Evolutionary conservation across 2,888 invertebrate species (phyloP).

Genomic region (Eustalomyia histrio): DNA sequence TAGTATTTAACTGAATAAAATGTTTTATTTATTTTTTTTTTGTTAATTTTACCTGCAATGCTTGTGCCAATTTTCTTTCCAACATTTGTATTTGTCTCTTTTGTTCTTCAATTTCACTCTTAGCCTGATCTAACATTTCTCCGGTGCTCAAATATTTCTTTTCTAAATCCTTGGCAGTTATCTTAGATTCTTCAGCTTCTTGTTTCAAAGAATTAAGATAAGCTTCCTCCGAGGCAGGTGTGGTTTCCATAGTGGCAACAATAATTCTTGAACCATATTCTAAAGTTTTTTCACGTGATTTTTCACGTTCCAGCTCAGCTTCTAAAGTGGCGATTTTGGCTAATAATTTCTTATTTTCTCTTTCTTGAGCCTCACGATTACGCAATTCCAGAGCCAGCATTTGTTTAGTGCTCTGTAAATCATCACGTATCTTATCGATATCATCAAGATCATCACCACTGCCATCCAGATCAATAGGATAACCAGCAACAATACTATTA

Average conservation of each 20-base stretch:
- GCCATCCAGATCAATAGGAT: slow-evolving; percentile 81
- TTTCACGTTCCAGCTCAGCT: slow-evolving; percentile 88
- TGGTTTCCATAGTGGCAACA: slow-evolving; percentile 74
- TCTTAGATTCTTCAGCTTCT: slow-evolving; percentile 88
- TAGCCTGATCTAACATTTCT: slow-evolving; percentile 87
- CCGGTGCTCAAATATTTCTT: slow-evolving; percentile 88
- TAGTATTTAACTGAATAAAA: too few relatives aligned
- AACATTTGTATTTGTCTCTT: slow-evolving; percentile 88
- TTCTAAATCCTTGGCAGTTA: slow-evolving; percentile 89
- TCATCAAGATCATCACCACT: slow-evolving; percentile 93
- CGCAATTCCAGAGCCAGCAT: slow-evolving; percentile 91
- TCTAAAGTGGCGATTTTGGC: slow-evolving; percentile 90
- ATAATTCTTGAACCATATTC: slow-evolving; percentile 76
- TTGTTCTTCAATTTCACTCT: slow-evolving; percentile 88
- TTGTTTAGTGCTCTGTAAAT: slow-evolving; percentile 94
- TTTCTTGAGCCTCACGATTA: slow-evolving; percentile 90
- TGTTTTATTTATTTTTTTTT: neutral
- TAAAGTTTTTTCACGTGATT: slow-evolving; percentile 77
- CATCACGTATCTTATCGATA: slow-evolving; percentile 93
- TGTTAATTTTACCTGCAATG: slow-evolving; percentile 81
- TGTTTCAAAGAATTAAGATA: slow-evolving; percentile 85
- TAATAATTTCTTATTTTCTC: slow-evolving; percentile 91
- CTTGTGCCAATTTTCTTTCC: slow-evolving; percentile 87
- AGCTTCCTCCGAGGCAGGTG: slow-evolving; percentile 82
- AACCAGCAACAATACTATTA: slow-evolving; percentile 71